These are phyloP conservation scores for Micrasema longulum DNA, from an alignment of 1,140 invertebrate genomes.

Conservation along the genomic window DNA sequence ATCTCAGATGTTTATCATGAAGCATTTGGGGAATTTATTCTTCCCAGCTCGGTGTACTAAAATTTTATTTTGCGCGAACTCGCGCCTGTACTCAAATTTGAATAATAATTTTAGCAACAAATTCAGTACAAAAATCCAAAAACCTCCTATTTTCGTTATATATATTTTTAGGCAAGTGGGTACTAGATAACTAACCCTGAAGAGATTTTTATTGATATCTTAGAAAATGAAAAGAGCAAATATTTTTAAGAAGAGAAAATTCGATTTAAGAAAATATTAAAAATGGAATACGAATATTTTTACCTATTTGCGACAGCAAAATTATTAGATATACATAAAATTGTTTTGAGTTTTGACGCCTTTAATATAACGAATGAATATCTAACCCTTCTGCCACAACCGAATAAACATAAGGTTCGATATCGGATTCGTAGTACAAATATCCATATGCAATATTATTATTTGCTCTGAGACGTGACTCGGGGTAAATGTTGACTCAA, in stretches of 20 bases:
- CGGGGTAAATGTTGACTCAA: slow-evolving; percentile 42
- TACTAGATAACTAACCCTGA: too few relatives aligned
- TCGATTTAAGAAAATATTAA: too few relatives aligned
- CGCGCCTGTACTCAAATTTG: slow-evolving; percentile 21
- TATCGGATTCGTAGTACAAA: slow-evolving; percentile 47
- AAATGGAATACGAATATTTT: too few relatives aligned
- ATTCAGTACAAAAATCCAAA: not conserved
- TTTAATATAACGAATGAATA: slow-evolving; percentile 13
- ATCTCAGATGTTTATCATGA: slow-evolving; percentile 43
- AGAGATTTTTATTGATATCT: too few relatives aligned
- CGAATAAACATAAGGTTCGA: slow-evolving; percentile 43
- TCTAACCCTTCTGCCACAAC: slow-evolving; percentile 14
- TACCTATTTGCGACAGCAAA: too few relatives aligned
- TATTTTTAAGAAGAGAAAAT: too few relatives aligned
- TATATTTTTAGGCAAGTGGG: too few relatives aligned
- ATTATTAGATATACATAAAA: too few relatives aligned
- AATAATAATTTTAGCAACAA: slow-evolving; percentile 2
- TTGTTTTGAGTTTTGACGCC: slow-evolving; percentile 23
- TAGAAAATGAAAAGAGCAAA: too few relatives aligned
- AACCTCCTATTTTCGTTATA: too few relatives aligned
- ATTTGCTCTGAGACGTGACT: slow-evolving; percentile 43
- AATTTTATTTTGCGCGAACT: slow-evolving; percentile 25
- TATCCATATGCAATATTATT: slow-evolving; percentile 51
- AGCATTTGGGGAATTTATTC: slow-evolving; percentile 40
- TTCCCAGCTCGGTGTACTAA: slow-evolving; percentile 32